These are phyloP conservation scores for Caradrina clavipalpis DNA, from an alignment of 2,888 invertebrate species.

Conservation along the genomic window DNA sequence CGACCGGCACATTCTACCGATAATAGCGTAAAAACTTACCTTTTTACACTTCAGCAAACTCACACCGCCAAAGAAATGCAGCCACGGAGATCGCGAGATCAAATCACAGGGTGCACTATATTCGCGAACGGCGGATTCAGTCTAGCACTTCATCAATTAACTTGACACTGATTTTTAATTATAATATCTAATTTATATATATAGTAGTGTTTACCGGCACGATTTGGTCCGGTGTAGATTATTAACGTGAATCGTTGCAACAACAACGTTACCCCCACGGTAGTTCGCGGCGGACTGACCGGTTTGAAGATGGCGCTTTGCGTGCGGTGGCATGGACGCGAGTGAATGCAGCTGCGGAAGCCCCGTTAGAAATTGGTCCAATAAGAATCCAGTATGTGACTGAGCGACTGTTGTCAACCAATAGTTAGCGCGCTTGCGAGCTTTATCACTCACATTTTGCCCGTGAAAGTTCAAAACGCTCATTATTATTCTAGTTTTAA, in stretches of 20 bases:
- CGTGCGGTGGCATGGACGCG: constrained; percentile 77
- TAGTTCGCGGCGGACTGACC: constrained; percentile 87
- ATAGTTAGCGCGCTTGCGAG: constrained; percentile 67
- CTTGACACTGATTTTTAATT: constrained; percentile 78
- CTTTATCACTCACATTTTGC: constrained; percentile 68
- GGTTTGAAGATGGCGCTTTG: constrained; percentile 83
- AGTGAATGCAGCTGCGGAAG: constrained; percentile 81
- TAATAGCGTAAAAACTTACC: constrained; percentile 85
- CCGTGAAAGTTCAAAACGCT: constrained; percentile 84
- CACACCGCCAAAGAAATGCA: constrained; percentile 84
- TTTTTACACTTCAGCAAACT: constrained; percentile 86
- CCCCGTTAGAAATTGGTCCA: constrained; percentile 78
- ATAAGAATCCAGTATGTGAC: constrained; percentile 65
- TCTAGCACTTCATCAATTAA: constrained; percentile 82
- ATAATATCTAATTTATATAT: constrained; percentile 67
- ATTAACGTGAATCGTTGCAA: constrained; percentile 66
- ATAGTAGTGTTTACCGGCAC: constrained; percentile 74
- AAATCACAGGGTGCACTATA: constrained; percentile 84
- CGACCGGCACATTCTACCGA: constrained; percentile 72
- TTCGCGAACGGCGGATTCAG: constrained; percentile 72
- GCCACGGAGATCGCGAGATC: constrained; percentile 85
- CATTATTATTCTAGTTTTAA: constrained; percentile 69
- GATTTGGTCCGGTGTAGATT: constrained; percentile 74
- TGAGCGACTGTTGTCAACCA: constrained; percentile 66
- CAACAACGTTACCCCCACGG: constrained; percentile 79